phyloP scores from a whole-genome alignment of 1,140 invertebrate species.

The Panonychus citri region DNA sequence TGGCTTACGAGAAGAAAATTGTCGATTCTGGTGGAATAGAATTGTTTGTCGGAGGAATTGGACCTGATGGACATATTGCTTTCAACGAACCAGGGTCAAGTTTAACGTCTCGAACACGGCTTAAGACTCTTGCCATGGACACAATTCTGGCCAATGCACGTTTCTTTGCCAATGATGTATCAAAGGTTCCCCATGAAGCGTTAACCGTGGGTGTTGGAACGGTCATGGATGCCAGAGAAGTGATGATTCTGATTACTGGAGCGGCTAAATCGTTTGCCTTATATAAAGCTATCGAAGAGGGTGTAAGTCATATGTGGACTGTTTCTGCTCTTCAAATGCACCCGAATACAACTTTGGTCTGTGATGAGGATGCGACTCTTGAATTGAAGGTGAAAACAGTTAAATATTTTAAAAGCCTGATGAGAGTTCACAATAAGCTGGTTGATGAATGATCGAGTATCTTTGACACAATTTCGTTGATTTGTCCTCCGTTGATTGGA shows the following conservation, averaged over 20 bases:
- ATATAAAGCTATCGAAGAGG: conserved; percentile 88
- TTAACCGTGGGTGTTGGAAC: conserved; percentile 94
- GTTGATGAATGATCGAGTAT: background rate
- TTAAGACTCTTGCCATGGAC: conserved; percentile 87
- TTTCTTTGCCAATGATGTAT: conserved; percentile 86
- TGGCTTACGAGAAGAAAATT: conserved; percentile 65
- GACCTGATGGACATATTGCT: conserved; percentile 96
- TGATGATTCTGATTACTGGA: conserved; percentile 95
- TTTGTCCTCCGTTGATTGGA: too few relatives aligned
- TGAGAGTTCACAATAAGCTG: conserved; percentile 23
- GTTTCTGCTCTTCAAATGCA: conserved; percentile 96
- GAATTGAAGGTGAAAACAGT: conserved; percentile 95
- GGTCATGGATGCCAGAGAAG: conserved; percentile 93
- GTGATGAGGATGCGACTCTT: conserved; percentile 90
- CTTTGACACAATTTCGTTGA: too few relatives aligned
- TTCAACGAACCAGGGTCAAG: conserved; percentile 91
- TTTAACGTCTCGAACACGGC: conserved; percentile 73
- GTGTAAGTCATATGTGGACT: conserved; percentile 98
- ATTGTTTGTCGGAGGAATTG: conserved; percentile 89
- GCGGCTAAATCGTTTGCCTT: conserved; percentile 86
- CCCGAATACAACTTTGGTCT: conserved; percentile 67
- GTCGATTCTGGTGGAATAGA: conserved; percentile 71
- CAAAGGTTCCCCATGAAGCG: conserved; percentile 73
- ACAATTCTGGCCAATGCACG: conserved; percentile 94
- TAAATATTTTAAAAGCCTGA: conserved; percentile 77